Conservation (phyloP, 2,797 vertebrate genomes). For the Meda fulgida region DNA sequence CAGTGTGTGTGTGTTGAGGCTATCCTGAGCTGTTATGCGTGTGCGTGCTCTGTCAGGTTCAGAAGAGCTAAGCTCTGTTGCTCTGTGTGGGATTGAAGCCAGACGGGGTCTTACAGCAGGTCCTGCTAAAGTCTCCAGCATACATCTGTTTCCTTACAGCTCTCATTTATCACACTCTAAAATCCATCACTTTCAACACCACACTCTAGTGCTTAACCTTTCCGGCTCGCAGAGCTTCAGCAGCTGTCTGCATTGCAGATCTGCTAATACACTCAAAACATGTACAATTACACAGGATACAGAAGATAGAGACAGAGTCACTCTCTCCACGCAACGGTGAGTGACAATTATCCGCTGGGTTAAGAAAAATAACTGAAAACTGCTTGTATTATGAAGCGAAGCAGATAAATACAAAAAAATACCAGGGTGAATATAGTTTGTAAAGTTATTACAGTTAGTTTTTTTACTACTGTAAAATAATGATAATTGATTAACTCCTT, state of each 20-base stretch:
- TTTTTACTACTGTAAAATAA: neutral
- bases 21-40: slow-evolving; percentile 1
- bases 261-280: slow-evolving; percentile 31
- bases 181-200: slow-evolving; percentile 37
- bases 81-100: slow-evolving; percentile 32
- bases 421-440: neutral
- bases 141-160: slow-evolving; percentile 32
- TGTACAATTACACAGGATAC: slow-evolving; percentile 9
- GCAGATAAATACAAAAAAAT: neutral
- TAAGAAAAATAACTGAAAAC: neutral
- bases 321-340: neutral
- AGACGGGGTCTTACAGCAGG: slow-evolving; percentile 38
- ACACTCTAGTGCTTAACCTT: slow-evolving; percentile 37
- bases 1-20: slow-evolving; percentile 7
- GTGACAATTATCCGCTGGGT: neutral
- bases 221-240: slow-evolving; percentile 25
- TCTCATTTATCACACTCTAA: slow-evolving; percentile 50
- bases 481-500: neutral
- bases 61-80: slow-evolving; percentile 22
- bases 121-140: slow-evolving; percentile 37
- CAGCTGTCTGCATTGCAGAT: slow-evolving; percentile 3
- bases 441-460: neutral
- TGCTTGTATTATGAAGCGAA: neutral
- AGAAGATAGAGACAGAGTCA: neutral
- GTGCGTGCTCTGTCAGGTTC: neutral